Evolutionary conservation across 2,888 invertebrate species (phyloP).

Genomic region (Euproctis similis): DNA sequence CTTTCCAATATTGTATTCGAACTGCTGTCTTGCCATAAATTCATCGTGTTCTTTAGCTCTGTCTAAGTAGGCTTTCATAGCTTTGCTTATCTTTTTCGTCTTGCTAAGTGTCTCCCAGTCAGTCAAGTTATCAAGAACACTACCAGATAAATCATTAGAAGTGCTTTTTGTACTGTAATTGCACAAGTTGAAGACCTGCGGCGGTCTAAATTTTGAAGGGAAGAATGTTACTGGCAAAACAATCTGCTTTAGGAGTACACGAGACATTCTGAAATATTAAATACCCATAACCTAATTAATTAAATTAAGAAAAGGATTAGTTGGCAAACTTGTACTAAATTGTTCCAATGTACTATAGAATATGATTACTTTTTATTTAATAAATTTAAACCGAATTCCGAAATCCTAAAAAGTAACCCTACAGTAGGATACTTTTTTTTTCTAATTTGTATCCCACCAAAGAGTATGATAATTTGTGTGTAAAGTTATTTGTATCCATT

Average conservation of each 20-base stretch:
- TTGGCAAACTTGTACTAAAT: too few species aligned
- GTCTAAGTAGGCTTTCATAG: slow-evolving; percentile 92
- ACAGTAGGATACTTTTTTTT: too few species aligned
- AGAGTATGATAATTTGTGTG: too few species aligned
- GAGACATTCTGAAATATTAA: not conserved
- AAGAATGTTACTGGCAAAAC: slow-evolving; percentile 31
- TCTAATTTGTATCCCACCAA: too few species aligned
- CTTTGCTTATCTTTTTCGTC: slow-evolving; percentile 84
- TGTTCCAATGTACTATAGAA: too few species aligned
- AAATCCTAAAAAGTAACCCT: too few species aligned
- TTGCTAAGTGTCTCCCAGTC: slow-evolving; percentile 63
- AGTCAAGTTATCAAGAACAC: slow-evolving; percentile 41
- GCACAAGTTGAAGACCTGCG: slow-evolving; percentile 24
- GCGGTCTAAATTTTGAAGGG: slow-evolving; percentile 26
- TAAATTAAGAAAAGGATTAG: too few species aligned
- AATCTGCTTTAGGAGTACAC: slow-evolving; percentile 16
- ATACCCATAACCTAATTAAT: too few species aligned
- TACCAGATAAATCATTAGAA: slow-evolving; percentile 17
- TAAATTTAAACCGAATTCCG: too few species aligned
- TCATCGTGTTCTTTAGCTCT: slow-evolving; percentile 86
- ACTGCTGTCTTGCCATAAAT: slow-evolving; percentile 85
- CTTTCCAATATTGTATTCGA: slow-evolving; percentile 93
- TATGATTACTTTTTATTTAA: too few species aligned
- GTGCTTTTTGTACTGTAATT: slow-evolving; percentile 36
- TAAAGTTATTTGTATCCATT: too few species aligned